Evolutionary conservation across 2,113 vertebrate species (phyloP).

Genomic region (Mohoua ochrocephala): DNA sequence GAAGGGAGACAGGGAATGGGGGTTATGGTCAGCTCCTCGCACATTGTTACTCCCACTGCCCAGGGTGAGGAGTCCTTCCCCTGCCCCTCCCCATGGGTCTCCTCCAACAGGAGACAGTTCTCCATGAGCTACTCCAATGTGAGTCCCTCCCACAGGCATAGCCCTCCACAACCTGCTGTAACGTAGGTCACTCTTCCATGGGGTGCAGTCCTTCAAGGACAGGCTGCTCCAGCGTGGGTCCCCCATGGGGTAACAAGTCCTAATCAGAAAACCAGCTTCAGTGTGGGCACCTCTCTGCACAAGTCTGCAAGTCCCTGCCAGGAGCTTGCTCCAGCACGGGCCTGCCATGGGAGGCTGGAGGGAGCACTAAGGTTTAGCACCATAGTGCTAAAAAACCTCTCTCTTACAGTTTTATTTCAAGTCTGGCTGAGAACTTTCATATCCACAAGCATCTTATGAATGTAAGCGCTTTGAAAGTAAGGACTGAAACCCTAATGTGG

Average conservation of each 20-base stretch:
- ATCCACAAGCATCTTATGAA: not conserved
- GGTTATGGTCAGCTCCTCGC: not conserved
- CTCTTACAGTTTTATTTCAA: not conserved
- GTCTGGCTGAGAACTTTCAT: not conserved
- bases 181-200: fast-evolving
- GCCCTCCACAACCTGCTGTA: not conserved
- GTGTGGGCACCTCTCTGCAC: not conserved
- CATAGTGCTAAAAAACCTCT: not conserved
- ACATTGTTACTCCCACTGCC: not conserved
- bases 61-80: no score
- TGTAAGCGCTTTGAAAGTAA: not conserved
- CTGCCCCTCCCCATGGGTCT: not conserved
- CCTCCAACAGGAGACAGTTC: no score
- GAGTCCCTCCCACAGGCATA: not conserved
- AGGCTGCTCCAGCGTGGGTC: not conserved
- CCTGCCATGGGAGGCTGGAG: not conserved
- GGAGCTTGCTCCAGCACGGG: not conserved
- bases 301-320: not conserved
- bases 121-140: fast-evolving
- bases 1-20: not conserved
- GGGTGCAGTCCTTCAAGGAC: not conserved
- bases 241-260: not conserved
- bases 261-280: not conserved
- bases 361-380: not conserved
- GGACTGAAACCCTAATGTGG: not conserved